These are phyloP conservation scores for Mus caroli DNA, from an alignment of 2,797 vertebrate species.

Conservation along the genomic window DNA sequence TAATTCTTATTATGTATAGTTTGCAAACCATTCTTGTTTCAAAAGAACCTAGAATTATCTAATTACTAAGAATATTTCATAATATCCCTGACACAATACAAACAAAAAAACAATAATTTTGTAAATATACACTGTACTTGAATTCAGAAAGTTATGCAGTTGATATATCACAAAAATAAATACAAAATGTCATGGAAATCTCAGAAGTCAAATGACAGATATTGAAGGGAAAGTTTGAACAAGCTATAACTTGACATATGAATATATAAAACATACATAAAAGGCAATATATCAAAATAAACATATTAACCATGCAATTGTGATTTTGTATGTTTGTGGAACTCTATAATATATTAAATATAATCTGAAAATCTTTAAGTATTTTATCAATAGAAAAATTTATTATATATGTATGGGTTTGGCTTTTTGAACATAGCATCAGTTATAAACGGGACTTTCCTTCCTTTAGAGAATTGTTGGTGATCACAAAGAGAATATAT, in stretches of 20 bases:
- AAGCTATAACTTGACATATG: background rate
- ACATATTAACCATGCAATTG: background rate
- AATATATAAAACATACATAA: background rate
- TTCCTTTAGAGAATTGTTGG: background rate
- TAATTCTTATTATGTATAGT: slow-evolving; percentile 39
- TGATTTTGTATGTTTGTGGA: background rate
- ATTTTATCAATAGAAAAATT: slow-evolving; percentile 30
- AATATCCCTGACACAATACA: slow-evolving; percentile 36
- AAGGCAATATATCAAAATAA: background rate
- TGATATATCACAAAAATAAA: slow-evolving; percentile 3
- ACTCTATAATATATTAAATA: background rate
- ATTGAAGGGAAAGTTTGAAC: background rate
- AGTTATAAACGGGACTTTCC: background rate
- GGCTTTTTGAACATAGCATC: background rate
- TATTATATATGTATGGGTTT: background rate
- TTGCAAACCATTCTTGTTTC: slow-evolving; percentile 10
- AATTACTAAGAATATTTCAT: slow-evolving; percentile 40
- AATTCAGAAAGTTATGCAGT: slow-evolving; percentile 4
- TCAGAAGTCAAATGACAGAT: background rate
- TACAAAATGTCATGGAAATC: background rate
- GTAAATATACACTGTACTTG: background rate
- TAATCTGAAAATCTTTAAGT: background rate
- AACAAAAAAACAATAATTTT: slow-evolving; percentile 14
- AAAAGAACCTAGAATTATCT: slow-evolving; percentile 23
- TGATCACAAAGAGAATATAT: background rate